Percentiles rank a stretch among this genome's conserved stretches.
These are phyloP conservation scores for Trachops cirrhosus DNA, from an alignment of 2,797 vertebrate genomes.

Conservation along the genomic window DNA sequence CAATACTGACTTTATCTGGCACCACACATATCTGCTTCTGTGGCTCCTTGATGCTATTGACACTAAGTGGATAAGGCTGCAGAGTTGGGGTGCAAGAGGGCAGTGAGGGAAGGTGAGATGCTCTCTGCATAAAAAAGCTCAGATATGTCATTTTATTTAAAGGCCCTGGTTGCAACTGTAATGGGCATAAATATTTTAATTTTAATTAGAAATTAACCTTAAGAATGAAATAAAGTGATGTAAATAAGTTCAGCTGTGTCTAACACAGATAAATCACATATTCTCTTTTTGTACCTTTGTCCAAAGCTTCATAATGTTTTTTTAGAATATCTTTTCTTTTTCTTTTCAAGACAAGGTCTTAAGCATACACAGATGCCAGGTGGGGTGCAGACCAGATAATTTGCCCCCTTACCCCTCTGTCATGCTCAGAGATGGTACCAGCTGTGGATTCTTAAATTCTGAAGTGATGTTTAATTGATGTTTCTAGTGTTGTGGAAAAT, in stretches of 20 bases:
- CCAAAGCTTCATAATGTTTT: neutral
- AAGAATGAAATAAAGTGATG: neutral
- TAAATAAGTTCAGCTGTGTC: neutral
- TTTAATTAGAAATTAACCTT: neutral
- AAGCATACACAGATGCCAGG: neutral
- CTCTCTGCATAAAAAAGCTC: neutral
- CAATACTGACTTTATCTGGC: neutral
- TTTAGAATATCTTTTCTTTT: neutral
- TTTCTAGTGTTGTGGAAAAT: neutral
- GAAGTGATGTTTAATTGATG: neutral
- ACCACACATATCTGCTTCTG: neutral
- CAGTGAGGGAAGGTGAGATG: neutral
- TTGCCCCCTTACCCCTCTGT: neutral
- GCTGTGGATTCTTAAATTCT: neutral
- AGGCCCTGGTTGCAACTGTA: neutral
- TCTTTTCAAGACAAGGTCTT: neutral
- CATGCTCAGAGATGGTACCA: neutral
- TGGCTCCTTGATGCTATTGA: neutral
- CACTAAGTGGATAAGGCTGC: neutral
- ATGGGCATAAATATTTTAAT: neutral
- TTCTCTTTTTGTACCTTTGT: neutral
- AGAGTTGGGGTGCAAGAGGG: neutral
- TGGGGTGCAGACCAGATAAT: neutral
- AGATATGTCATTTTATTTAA: neutral
- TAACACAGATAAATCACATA: neutral